A percentile compares a stretch with the other conserved stretches of the same genome.
Conservation (phyloP, 2,113 vertebrate species). For the Bos indicus region DNA sequence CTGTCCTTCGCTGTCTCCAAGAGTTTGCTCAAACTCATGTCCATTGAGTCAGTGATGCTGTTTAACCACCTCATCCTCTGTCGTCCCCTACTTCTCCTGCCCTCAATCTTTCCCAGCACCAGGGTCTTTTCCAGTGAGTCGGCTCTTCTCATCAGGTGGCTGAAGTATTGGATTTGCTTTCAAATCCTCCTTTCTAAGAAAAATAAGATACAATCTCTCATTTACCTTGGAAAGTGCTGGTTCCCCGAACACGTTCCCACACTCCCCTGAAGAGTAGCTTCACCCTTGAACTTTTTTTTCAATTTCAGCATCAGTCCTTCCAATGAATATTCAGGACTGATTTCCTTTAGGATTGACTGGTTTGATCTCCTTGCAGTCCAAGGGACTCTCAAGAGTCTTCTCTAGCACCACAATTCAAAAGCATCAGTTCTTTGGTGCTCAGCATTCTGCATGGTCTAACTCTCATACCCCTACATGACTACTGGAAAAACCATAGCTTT, state of each 20-base stretch:
- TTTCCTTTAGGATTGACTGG: background rate
- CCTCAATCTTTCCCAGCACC: background rate
- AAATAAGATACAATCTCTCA: constrained; percentile 43
- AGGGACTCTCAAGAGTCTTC: background rate
- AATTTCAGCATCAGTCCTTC: background rate
- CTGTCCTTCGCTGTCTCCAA: background rate
- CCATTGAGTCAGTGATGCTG: background rate
- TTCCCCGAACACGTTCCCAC: background rate
- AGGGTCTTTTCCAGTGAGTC: background rate
- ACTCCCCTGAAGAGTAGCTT: background rate
- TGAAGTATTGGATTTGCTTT: background rate
- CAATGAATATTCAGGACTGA: background rate
- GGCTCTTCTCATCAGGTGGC: background rate
- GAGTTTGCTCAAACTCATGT: background rate
- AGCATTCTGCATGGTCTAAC: background rate
- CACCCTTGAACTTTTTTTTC: background rate
- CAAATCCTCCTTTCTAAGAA: constrained; percentile 28
- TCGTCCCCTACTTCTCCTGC: accelerated
- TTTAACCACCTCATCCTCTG: background rate
- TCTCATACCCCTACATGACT: background rate
- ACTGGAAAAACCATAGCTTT: background rate
- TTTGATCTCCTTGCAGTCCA: background rate
- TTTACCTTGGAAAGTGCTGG: constrained; percentile 47
- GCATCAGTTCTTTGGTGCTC: background rate
- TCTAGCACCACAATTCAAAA: background rate